Base-by-base conservation (phyloP, 2,113 vertebrate species). In the Alethe diademata region DNA sequence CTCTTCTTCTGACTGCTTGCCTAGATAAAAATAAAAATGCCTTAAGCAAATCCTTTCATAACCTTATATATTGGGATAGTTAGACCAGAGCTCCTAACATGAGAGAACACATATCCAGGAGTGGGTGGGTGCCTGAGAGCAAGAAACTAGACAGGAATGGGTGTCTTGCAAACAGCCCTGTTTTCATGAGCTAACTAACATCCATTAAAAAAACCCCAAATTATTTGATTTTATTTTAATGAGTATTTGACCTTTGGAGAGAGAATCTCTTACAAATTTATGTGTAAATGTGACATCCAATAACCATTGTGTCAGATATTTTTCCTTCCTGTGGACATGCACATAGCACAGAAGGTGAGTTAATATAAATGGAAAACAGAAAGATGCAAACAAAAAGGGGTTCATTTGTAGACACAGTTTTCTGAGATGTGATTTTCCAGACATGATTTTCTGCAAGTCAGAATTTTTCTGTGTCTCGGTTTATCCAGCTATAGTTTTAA, bases 21-120 rank as follows among this genome's bases (percentile, higher is more conserved):
- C 72, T 90, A 67, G 51, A 82, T 92, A 92, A 96, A 97, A 96
- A 96, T 91, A 93, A 94, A 88, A 95, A 70, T 75, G 88, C 96
- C 93, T 95, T 79, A 86, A 97, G 94, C 92, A 92, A 95, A 94
- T 94, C 78, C 53, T 96, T 96, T 97, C 93, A 96, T 93, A 97
- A 95, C 58, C 65, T 91, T 94, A 51, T 86, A 88, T 76, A 88
- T 65, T 70, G 74, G 40, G 56, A 82, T 85, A 78, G 78, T 74
- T 81, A 88, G 56, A 91, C 92, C 73, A 89, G 86, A 86, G 64
- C 25, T 66, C 45, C 84, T 84, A 89, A 94, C 92, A 92, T 76
- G 93, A 78, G 56, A 84, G 84, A 96, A 95, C 84, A 96, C 53
- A 94, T 96, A 96, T 96, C 88, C 78, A 94, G 78, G 78, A 95